These are phyloP conservation scores for Onychomys leucogaster DNA, from an alignment of 2,797 vertebrate genomes.

Conservation along the genomic window DNA sequence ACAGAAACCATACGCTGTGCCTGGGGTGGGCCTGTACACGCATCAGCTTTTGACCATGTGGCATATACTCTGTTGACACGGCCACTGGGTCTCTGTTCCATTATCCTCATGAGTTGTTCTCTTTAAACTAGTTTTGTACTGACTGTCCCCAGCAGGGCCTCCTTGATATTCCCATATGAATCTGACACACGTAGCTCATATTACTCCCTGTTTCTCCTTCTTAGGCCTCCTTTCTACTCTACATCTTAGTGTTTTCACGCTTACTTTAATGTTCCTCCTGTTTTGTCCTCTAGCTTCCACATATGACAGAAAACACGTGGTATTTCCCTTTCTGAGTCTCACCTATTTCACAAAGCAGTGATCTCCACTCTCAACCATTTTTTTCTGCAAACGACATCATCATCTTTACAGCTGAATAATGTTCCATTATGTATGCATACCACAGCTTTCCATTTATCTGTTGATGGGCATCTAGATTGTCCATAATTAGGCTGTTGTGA, in stretches of 20 bases:
- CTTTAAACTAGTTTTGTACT: not conserved
- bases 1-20: fast-evolving
- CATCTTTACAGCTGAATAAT: not conserved
- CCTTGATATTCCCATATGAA: not conserved
- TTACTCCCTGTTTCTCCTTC: not conserved
- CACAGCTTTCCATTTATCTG: not conserved
- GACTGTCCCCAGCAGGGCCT: not conserved
- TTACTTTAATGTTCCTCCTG: not conserved
- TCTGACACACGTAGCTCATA: fast-evolving
- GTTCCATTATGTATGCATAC: not conserved
- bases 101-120: fast-evolving
- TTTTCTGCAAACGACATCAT: not conserved
- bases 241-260: not conserved
- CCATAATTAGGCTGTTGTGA: not conserved
- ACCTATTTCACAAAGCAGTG: not conserved
- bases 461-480: not conserved
- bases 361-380: too few species aligned
- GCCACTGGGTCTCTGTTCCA: fast-evolving
- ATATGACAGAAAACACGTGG: not conserved
- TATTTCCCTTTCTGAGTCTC: not conserved
- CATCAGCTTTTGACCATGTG: fast-evolving
- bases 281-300: not conserved
- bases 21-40: not conserved
- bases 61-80: not conserved
- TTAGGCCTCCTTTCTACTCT: too few species aligned